Base-by-base conservation (phyloP, 2,113 vertebrate species). In the Picathartes gymnocephalus region DNA sequence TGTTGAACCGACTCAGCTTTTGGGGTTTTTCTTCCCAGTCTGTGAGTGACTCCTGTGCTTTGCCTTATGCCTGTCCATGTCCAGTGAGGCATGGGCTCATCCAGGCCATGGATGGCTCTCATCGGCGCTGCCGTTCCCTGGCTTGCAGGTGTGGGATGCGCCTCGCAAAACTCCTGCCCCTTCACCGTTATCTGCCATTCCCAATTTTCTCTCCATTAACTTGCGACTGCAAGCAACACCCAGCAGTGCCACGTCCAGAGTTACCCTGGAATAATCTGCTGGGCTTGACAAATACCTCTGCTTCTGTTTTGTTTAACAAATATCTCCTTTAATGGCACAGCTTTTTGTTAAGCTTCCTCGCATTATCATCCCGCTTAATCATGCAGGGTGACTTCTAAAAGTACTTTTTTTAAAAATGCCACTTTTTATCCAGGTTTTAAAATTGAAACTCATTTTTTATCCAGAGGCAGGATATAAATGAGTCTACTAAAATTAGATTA, bases 401-500 rank as follows among this genome's bases (percentile, higher is more conserved):
- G 95, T 77, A 68, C 71, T 90, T 92, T 90, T 86, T 86, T 37
- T 13, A 96, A 95, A 81, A 90, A 86, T 70, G 83, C 94, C 80
- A 72, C n/a, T 82, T 96, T 95, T 89, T 88, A 92, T 62, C 94
- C 94, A 96, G 92, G 94, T 96, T 95, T 96, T 93, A 93, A 95
- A 95, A 94, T 93, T 93, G 95, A 93, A 93, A 88, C 92, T 95
- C 89, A 48, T 95, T 92, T 93, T 95, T 93, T 95, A 94, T 95
- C 96, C 95, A 94, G 95, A 92, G 92, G 95, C 95, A 84, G 93
- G 92, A 92, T 96, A 92, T 91, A 96, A 96, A 96, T 96, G 96
- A 95, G 89, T 96, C 93, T 62, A 94, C 96, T 96, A 96, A 96
- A 96, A 96, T 96, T 96, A 94, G 95, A 96, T 96, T 96, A 96